Evolutionary conservation across 2,888 invertebrate species (phyloP), one percentile per base, ranked within the genome.

Genomic region (Endomychus coccineus): DNA sequence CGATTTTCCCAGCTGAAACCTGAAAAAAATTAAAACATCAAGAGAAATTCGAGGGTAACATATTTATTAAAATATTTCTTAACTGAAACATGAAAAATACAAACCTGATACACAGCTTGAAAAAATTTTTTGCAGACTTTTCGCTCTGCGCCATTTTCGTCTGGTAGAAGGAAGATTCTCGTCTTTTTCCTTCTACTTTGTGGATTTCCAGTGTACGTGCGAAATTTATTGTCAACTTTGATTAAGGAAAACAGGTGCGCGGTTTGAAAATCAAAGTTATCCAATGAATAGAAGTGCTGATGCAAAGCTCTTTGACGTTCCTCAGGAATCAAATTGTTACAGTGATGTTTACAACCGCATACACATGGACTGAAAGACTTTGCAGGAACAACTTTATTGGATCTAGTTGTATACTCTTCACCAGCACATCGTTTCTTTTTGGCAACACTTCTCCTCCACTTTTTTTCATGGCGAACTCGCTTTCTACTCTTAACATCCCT

Each of bases 121-220:
- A 25, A 25, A 30, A 30, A 30, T 30, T 13, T 13, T 12, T 30
- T 30, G 30, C 30, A 30, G 15, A 30, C 30, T 16, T 30, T 30
- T 16, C 12, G 30, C 16, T 30, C 30, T 30, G 12, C 30, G 9
- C 32, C 32, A 32, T 32, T 32, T 32, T 32, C 32, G 14, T 32
- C 32, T 9, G 32, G 32, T 32, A 32, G 15, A 25, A 12, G 15
- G 15, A 12, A 32, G 15, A 32, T 32, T 32, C 32, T 32, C n/a
- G 32, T 32, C 13, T 32, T 32, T 15, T 19, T 6, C 11, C 28
- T 28, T n/a, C 14, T 6, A 28, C 9, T 9, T 6, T 28, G n/a
- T 28, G 6, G 28, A 28, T 28, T 28, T 28, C 11, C 9, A 11
- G 28, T 28, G 28, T 28, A 28, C 11, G 28, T 28, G 11, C 28